Evolutionary conservation across 1,140 invertebrate species (phyloP), one percentile per base, ranked within the genome.

Genomic region (Pararge aegeria): DNA sequence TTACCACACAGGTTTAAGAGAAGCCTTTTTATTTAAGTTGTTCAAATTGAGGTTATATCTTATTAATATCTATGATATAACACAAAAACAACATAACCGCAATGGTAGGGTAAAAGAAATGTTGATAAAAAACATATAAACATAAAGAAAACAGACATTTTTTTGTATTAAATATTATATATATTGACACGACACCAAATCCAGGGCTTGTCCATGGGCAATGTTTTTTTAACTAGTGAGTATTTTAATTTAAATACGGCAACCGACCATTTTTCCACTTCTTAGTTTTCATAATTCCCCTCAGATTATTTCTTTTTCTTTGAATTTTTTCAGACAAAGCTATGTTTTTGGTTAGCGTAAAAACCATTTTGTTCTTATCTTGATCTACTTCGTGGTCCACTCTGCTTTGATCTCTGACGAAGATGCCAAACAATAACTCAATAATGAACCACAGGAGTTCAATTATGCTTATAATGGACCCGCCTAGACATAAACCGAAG

Each of bases 391-490:
- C 55, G 51, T 61, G 18, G 18, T 29, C 19, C 19, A 54, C 30
- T 49, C 7, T 53, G 10, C 10, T 61, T 55, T 55, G 24, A 38
- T 29, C 18, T 16, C 34, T 6, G n/a, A 15, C 54, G 12, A 30
- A 19, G 7, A 29, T 30, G 2, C 68, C 64, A 20, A 54, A 70
- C 0, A 80, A 13, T 6, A 84, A 12, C 10, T 81, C 80, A 0
- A 78, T 16, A 1, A 80, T 1, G 13, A 80, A 81, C 81, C 83
- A 89, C 0, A 84, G 0, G 5, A 87, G 29, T 68, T 91, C 88
- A 15, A 90, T 84, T 3, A 90, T 62, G 57, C 90, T 91, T 54
- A 90, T 78, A 19, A 90, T 80, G 1, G 89, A 90, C 0, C 89
- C 89, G 1, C 88, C 88, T 1, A 90, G 62, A 52, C 86, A 90